Evolutionary conservation across 2,113 vertebrate species (phyloP), one percentile per base, ranked within the genome.

Genomic region (Nanorana parkeri): DNA sequence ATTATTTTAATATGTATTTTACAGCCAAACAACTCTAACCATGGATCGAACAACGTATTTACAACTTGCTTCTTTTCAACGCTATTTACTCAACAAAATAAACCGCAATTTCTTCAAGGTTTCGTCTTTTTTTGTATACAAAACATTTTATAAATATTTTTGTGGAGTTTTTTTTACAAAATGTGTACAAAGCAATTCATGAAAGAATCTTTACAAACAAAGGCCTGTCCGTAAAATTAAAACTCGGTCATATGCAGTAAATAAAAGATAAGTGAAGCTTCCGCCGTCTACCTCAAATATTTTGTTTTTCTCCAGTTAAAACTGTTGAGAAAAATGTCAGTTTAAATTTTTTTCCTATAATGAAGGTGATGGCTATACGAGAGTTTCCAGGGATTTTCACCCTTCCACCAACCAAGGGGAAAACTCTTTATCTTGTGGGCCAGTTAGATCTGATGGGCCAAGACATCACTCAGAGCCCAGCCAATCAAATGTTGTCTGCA

Each of bases 111-210:
- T 94, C 89, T 94, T 92, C 92, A 91, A 94, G 91, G 93, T 94
- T 93, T 89, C 41, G 13, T 87, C 65, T 84, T 67, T 52, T 74
- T 80, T 78, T 94, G 91, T 92, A 94, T 93, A 94, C 36, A 77
- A 95, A 95, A 95, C 91, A 94, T 93, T 94, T 94, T 94, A 93
- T 94, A 95, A 94, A 95, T 95, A 94, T 94, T 95, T 95, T 94
- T 47, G 11, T 36, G 2, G 0, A 13, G 1, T 15, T 47, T 95
- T 95, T 94, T 95, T 94, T 95, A 95, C 93, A 95, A 95, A 95
- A 94, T 95, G 94, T 95, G 94, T 95, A 95, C 94, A 95, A 95
- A 95, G 94, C 93, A 95, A 94, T 94, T 94, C 93, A 91, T 94
- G 94, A 94, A 94, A 94, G 92, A 92, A 92, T 93, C 93, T 94